Base-by-base conservation (phyloP, 1,140 invertebrate genomes). In the Lithobius niger region DNA sequence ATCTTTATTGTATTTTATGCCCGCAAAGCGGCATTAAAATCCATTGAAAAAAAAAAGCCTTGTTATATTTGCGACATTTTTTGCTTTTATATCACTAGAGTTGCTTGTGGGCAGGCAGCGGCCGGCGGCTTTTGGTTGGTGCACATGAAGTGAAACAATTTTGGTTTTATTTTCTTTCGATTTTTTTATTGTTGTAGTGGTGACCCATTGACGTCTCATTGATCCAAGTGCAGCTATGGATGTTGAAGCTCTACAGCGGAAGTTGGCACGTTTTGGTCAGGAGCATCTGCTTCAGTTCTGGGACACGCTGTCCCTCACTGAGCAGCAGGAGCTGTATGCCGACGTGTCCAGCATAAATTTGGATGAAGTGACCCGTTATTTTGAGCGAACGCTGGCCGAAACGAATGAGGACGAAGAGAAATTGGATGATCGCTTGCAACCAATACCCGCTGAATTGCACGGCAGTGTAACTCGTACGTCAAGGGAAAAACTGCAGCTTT, bases 271-370 rank as follows among this genome's bases (percentile, higher is more conserved):
- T 15, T 66, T 73, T 59, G 73, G 72, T 19, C 93, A 97, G 73
- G 80, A 84, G 52, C 92, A 97, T 69, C 72, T 97, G 55, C 67
- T 96, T 4, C 76, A 81, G 62, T 96, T 88, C 70, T 94, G 84
- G 84, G 74, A 83, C 56, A 75, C 82, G 57, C 65, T 96, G 1
- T 73, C 81, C 3, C 72, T 79, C 45, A 77, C 93, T 62, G 77
- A 77, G 57, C 62, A 76, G 28, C 62, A 66, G 13, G 24, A 24
- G 26, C 36, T 55, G 44, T 25, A 19, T 18, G 42, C 21, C 22
- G 54, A 55, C 21, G 2, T 55, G n/a, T n/a, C 2, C 76, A 80
- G 60, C 66, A 84, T 56, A 74, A 86, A 69, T 67, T 85, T 53
- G 65, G 69, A 52, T 0, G 83, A 90, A 69, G 76, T 82, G 1